Evolutionary conservation across 2,888 invertebrate species (phyloP).

Genomic region (Tryphoninae sp.): DNA sequence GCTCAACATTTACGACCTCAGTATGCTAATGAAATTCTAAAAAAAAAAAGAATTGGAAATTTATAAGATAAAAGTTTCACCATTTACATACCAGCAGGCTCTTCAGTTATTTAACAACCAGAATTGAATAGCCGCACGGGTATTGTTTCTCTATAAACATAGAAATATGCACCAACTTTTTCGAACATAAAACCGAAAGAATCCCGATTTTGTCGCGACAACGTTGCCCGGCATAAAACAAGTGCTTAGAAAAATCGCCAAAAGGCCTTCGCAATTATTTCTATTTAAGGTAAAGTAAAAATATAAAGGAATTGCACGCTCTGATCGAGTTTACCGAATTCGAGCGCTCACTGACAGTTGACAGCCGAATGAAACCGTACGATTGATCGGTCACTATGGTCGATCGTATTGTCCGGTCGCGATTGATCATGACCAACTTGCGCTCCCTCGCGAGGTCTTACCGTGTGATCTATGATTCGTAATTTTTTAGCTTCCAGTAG

Average conservation of each 20-base stretch:
- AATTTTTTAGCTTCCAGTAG: slow-evolving; percentile 70
- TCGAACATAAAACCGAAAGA: too few relatives aligned
- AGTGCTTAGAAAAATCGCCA: neutral
- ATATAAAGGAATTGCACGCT: slow-evolving; percentile 1
- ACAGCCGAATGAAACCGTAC: slow-evolving; percentile 37
- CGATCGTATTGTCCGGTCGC: slow-evolving; percentile 43
- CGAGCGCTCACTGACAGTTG: slow-evolving; percentile 13
- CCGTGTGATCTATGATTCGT: slow-evolving; percentile 74
- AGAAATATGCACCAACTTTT: slow-evolving; percentile 8
- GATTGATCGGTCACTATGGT: slow-evolving; percentile 60
- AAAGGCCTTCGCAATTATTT: neutral
- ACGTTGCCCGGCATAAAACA: neutral
- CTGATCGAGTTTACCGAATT: slow-evolving; percentile 9
- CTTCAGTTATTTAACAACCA: neutral
- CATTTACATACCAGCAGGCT: neutral
- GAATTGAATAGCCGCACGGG: neutral
- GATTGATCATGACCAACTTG: slow-evolving; percentile 62
- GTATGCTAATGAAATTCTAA: neutral
- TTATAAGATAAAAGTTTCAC: too few relatives aligned
- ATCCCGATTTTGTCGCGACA: too few relatives aligned
- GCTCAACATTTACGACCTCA: neutral
- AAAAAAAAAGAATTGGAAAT: neutral
- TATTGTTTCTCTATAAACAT: neutral
- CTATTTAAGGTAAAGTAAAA: neutral
- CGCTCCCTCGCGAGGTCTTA: slow-evolving; percentile 60